phyloP scores from a whole-genome alignment of 2,888 invertebrate genomes.

The Salpingus planirostris region DNA sequence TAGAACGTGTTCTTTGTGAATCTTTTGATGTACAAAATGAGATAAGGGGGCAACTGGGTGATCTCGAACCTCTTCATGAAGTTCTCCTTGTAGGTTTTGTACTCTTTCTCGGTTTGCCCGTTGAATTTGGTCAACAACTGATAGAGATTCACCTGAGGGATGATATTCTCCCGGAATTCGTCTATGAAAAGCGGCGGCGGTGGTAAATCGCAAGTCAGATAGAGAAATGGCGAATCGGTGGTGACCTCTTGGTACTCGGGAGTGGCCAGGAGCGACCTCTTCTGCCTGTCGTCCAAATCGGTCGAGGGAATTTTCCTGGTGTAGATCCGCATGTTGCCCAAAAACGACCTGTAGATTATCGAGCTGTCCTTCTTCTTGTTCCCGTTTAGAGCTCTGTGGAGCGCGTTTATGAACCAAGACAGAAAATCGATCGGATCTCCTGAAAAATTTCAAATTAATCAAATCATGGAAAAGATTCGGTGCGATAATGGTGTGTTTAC shows the following conservation, averaged over 20 bases:
- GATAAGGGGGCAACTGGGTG: conserved; percentile 83
- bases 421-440: conserved; percentile 97
- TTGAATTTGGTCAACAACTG: conserved; percentile 94
- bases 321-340: conserved; percentile 83
- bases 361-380: conserved; percentile 81
- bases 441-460: too few relatives aligned
- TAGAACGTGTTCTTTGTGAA: conserved; percentile 99
- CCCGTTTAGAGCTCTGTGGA: conserved; percentile 91
- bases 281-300: conserved; percentile 83
- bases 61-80: conserved; percentile 96
- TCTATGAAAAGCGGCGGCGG: conserved; percentile 96
- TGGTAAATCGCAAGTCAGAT: conserved; percentile 94
- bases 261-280: conserved; percentile 64
- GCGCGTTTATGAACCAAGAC: conserved; percentile 95
- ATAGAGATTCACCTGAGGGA: conserved; percentile 95
- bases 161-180: conserved; percentile 96
- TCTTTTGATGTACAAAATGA: conserved; percentile 93
- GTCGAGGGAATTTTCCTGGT: conserved; percentile 89
- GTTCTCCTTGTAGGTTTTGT: conserved; percentile 99
- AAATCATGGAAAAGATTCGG: too few relatives aligned
- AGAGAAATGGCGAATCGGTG: conserved; percentile 89
- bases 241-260: conserved; percentile 82
- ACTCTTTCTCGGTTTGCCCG: conserved; percentile 91
- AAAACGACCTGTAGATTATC: conserved; percentile 90
- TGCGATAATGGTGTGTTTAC: too few relatives aligned